Percentiles rank a stretch among this genome's conserved stretches.
Evolutionary conservation across 1,140 invertebrate genomes (phyloP).

Genomic region (Nasonia giraulti): DNA sequence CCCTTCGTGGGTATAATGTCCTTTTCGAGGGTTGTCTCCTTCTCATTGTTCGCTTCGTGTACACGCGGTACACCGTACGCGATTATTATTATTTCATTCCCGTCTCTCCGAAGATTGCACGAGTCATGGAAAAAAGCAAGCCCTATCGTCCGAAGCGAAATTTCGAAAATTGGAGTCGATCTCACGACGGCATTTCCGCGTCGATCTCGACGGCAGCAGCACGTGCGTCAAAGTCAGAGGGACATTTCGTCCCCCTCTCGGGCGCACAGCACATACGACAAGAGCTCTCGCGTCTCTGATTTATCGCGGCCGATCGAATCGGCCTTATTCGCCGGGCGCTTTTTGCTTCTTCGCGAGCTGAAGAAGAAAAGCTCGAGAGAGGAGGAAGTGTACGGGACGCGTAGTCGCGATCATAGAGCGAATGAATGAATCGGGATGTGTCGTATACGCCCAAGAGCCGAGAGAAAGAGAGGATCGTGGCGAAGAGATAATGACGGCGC

Average conservation of each 20-base stretch:
- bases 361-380: conserved; percentile 22
- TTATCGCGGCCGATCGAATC: conserved; percentile 45
- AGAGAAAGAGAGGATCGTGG: conserved; percentile 34
- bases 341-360: background rate
- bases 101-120: too few relatives aligned
- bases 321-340: background rate
- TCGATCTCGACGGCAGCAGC: background rate
- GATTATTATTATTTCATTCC: background rate
- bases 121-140: too few relatives aligned
- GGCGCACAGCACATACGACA: background rate
- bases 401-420: conserved; percentile 21
- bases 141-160: background rate
- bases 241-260: background rate
- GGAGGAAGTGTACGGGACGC: conserved; percentile 22
- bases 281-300: conserved; percentile 18
- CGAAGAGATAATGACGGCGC: conserved; percentile 43
- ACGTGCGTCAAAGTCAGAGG: conserved; percentile 14
- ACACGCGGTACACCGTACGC: too few relatives aligned
- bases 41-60: too few relatives aligned
- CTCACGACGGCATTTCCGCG: background rate
- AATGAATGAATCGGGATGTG: conserved; percentile 42
- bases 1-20: too few relatives aligned
- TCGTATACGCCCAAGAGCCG: background rate
- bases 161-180: conserved; percentile 7
- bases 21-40: too few relatives aligned